Evolutionary conservation across 1,140 invertebrate species (phyloP).

Genomic region (Drosophila bocki): DNA sequence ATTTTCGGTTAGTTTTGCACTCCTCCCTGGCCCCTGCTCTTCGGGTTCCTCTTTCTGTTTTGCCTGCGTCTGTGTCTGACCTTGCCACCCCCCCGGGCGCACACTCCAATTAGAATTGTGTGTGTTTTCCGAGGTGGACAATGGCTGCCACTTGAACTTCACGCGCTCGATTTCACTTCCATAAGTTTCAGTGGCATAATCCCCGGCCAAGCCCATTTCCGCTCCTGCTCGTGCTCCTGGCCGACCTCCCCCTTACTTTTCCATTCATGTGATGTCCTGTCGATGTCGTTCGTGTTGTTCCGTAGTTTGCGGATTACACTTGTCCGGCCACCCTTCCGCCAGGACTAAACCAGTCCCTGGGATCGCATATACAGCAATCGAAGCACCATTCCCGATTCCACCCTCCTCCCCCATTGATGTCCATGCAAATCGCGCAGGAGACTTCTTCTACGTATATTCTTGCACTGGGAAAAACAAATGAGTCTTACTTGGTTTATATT

Average conservation of each 20-base stretch:
- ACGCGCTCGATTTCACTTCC: slow-evolving; percentile 76
- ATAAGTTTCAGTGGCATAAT: slow-evolving; percentile 66
- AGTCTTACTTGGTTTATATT: accelerated
- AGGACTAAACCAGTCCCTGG: not conserved
- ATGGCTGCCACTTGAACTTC: slow-evolving; percentile 68
- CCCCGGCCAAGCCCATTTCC: slow-evolving; percentile 26
- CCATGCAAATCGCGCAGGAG: slow-evolving; percentile 31
- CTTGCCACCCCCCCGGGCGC: slow-evolving; percentile 40
- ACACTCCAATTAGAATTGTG: slow-evolving; percentile 64
- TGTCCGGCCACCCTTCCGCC: slow-evolving; percentile 25
- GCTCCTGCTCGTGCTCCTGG: slow-evolving; percentile 7
- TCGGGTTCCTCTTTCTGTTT: not conserved
- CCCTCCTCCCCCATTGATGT: not conserved
- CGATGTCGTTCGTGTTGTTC: slow-evolving; percentile 37
- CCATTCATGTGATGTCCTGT: slow-evolving; percentile 35
- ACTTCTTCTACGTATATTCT: slow-evolving; percentile 1
- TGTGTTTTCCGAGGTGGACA: slow-evolving; percentile 47
- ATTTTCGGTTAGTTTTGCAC: slow-evolving; percentile 59
- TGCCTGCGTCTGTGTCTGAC: slow-evolving; percentile 39
- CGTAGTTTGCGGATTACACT: slow-evolving; percentile 69
- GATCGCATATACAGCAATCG: slow-evolving; percentile 25
- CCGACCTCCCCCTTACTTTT: not conserved
- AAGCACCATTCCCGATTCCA: not conserved
- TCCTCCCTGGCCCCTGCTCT: not conserved
- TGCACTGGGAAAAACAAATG: not conserved